Conservation (phyloP, 2,113 vertebrate species). For the Phrynocephalus versicolor region DNA sequence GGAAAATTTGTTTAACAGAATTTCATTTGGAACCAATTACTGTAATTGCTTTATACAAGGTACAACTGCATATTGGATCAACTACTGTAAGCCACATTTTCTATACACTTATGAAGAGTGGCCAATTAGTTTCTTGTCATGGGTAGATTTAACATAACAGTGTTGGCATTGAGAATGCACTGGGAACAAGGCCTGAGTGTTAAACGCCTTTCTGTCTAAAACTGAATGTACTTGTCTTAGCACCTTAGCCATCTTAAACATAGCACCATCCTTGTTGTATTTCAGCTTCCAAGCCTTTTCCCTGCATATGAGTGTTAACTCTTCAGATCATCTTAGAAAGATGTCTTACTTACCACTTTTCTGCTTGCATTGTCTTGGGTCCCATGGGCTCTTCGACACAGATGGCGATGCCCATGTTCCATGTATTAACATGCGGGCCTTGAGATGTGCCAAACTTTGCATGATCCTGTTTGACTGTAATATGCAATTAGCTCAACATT, state of each 20-base stretch:
- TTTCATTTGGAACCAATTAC: no score
- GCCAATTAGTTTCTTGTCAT: neutral
- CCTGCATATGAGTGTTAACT: neutral
- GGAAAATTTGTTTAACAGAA: no score
- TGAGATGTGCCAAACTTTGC: no score
- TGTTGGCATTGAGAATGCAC: neutral
- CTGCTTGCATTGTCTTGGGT: no score
- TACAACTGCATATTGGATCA: neutral
- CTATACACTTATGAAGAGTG: no score
- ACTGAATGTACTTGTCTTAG: neutral
- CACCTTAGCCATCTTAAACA: neutral
- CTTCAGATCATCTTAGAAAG: neutral
- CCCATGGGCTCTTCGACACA: no score
- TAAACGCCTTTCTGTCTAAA: neutral
- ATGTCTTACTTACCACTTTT: neutral
- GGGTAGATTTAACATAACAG: neutral
- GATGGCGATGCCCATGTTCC: no score
- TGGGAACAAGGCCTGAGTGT: neutral
- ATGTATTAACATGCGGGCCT: neutral
- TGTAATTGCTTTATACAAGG: no score
- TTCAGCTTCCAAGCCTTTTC: neutral
- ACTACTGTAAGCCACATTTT: no score
- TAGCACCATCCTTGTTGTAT: neutral
- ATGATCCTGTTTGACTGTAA: no score
- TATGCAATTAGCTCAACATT: no score